Conservation (phyloP, 2,113 vertebrate genomes). For the Mohoua ochrocephala region DNA sequence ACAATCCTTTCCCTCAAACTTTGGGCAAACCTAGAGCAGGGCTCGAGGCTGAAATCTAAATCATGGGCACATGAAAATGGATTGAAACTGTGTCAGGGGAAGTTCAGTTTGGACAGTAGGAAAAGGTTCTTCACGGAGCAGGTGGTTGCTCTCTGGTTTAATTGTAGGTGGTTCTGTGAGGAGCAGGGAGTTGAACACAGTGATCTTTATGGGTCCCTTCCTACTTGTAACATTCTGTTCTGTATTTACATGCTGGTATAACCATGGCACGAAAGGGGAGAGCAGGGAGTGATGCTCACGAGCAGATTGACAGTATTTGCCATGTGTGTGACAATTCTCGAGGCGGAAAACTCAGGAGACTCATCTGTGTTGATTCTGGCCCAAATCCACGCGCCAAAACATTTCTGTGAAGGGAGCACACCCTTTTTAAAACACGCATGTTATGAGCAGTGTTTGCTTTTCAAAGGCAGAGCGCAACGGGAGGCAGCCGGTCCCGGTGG, state of each 20-base stretch:
- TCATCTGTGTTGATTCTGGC: slow-evolving; percentile 30
- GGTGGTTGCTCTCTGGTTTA: background rate
- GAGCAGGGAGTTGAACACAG: background rate
- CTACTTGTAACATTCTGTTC: background rate
- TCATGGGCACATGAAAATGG: background rate
- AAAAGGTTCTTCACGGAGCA: background rate
- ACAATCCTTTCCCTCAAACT: background rate
- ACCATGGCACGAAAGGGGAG: background rate
- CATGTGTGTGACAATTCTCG: background rate
- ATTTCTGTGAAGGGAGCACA: background rate
- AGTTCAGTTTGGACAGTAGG: background rate
- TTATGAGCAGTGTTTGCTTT: slow-evolving; percentile 25
- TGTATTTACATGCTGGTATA: background rate
- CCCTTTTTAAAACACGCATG: background rate
- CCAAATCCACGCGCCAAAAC: background rate
- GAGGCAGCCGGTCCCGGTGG: background rate
- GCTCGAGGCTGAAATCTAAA: background rate
- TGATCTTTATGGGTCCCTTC: background rate
- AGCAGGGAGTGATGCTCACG: background rate
- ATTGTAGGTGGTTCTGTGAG: background rate
- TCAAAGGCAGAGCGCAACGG: background rate
- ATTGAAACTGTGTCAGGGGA: background rate
- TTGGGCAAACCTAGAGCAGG: background rate
- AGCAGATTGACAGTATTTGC: background rate
- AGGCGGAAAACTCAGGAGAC: background rate